A percentile compares a stretch with the other conserved stretches of the same genome.
phyloP scores from a whole-genome alignment of 2,797 vertebrate species.

The Amphiprion clarkii region DNA sequence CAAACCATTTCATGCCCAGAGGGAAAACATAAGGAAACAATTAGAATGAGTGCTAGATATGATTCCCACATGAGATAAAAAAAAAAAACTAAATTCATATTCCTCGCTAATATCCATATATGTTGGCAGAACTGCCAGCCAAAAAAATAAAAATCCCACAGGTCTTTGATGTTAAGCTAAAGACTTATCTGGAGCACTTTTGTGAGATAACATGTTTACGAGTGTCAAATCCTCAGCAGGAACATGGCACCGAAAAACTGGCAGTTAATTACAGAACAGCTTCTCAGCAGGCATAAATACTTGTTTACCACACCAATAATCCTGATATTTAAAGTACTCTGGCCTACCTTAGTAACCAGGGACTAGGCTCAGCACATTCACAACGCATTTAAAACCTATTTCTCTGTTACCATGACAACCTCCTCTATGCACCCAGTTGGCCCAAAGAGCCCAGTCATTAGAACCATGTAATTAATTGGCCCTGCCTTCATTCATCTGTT shows the following conservation, averaged over 20 bases:
- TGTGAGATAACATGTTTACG: constrained; percentile 68
- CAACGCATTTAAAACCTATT: constrained; percentile 60
- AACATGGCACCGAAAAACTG: constrained; percentile 44
- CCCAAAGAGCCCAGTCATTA: constrained; percentile 80
- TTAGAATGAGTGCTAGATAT: constrained; percentile 56
- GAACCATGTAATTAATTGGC: constrained; percentile 83
- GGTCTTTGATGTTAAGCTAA: constrained; percentile 62
- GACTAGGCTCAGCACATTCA: constrained; percentile 54
- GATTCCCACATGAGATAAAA: constrained; percentile 58
- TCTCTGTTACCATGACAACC: constrained; percentile 79
- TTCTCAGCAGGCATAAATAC: constrained; percentile 64
- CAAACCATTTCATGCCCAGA: constrained; percentile 47
- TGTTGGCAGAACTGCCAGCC: constrained; percentile 27
- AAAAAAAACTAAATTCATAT: constrained; percentile 35
- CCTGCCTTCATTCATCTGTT: constrained; percentile 75
- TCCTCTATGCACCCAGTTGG: constrained; percentile 66
- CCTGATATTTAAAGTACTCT: constrained; percentile 69
- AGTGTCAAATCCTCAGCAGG: constrained; percentile 68
- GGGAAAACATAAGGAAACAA: constrained; percentile 61
- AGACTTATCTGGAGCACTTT: constrained; percentile 52
- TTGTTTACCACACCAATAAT: constrained; percentile 74
- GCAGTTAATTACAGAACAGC: constrained; percentile 69
- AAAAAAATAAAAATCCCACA: not conserved
- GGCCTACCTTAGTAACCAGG: constrained; percentile 56
- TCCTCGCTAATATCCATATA: constrained; percentile 54